Conservation (phyloP, 2,797 vertebrate genomes). For the Myripristis murdjan region DNA sequence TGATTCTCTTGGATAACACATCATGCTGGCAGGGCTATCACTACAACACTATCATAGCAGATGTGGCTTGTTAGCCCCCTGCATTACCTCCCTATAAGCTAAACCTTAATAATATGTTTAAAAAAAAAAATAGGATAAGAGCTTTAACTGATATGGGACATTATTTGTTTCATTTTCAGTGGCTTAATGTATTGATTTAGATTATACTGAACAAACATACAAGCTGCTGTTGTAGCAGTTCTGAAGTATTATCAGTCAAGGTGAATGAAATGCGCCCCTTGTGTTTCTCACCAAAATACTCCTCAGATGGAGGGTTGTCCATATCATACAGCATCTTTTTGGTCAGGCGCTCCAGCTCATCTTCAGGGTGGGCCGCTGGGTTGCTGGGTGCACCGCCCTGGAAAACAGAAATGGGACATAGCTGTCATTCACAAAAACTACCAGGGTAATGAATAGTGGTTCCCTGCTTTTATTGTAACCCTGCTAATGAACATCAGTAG, state of each 20-base stretch:
- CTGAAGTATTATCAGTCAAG: not conserved
- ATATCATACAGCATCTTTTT: conserved; percentile 99
- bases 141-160: not conserved
- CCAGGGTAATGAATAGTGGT: not conserved
- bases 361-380: conserved; percentile 90
- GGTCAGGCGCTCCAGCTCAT: conserved; percentile 96
- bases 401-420: conserved; percentile 43
- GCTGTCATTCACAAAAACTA: conserved; percentile 26
- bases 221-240: not conserved
- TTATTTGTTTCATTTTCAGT: not conserved
- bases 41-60: not conserved
- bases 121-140: not conserved
- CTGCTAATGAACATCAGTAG: conserved; percentile 4
- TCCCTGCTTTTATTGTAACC: conserved; percentile 10
- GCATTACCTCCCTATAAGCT: not conserved
- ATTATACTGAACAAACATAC: not conserved
- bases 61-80: not conserved
- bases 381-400: conserved; percentile 82
- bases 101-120: not conserved
- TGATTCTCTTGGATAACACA: too few species aligned
- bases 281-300: conserved; percentile 93
- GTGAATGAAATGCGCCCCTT: not conserved
- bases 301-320: conserved; percentile 96
- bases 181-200: not conserved
- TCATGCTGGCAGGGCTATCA: not conserved